These are phyloP conservation scores for Sinodicranocentrus sp. DNA, from an alignment of 2,888 invertebrate genomes.

Conservation along the genomic window DNA sequence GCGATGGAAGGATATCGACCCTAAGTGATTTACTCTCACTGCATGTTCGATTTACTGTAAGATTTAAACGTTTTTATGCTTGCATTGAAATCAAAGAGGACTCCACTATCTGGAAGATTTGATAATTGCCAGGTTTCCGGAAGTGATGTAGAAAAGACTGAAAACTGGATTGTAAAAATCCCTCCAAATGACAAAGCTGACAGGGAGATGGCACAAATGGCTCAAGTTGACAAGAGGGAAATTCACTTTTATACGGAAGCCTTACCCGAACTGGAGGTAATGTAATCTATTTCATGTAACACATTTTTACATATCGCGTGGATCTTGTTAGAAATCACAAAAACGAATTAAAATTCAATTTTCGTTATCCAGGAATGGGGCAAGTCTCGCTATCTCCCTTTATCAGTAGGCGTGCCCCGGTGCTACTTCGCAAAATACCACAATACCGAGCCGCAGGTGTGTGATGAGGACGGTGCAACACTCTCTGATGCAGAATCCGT, in stretches of 20 bases:
- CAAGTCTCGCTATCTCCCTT: conserved; percentile 65
- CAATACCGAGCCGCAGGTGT: conserved; percentile 49
- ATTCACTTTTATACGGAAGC: conserved; percentile 77
- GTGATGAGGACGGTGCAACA: conserved; percentile 64
- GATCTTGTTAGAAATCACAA: too few relatives aligned
- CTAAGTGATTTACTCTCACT: conserved; percentile 75
- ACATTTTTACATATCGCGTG: background rate
- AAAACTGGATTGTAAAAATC: conserved; percentile 76
- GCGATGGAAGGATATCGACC: conserved; percentile 73
- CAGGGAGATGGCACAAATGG: conserved; percentile 76
- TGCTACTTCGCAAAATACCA: conserved; percentile 76
- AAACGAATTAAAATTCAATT: background rate
- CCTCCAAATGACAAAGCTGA: conserved; percentile 76
- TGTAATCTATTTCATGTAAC: background rate
- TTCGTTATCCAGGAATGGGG: conserved; percentile 69
- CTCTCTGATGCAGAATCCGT: conserved; percentile 72
- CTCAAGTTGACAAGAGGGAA: conserved; percentile 76
- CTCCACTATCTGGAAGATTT: too few relatives aligned
- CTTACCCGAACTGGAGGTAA: conserved; percentile 74
- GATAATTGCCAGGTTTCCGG: conserved; percentile 40
- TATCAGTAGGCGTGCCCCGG: conserved; percentile 73
- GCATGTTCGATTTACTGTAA: conserved; percentile 72
- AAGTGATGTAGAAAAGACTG: conserved; percentile 74
- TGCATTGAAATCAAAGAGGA: too few relatives aligned
- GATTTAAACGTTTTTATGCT: too few relatives aligned